These are phyloP conservation scores for Zaprionus tsacasi DNA, from an alignment of 1,140 invertebrate species.

Conservation along the genomic window DNA sequence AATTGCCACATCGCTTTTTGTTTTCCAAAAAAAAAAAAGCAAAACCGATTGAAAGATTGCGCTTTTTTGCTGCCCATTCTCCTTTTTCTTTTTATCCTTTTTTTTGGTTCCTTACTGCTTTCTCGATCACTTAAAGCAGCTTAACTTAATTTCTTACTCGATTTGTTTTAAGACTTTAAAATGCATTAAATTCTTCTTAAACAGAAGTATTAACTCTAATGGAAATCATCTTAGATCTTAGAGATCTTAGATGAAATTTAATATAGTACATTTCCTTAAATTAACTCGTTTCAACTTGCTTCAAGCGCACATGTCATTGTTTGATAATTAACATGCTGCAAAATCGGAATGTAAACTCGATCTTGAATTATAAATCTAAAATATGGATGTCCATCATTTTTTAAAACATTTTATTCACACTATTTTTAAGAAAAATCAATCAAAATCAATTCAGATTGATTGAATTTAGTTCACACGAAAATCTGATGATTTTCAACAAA, in stretches of 20 bases:
- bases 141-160: not conserved
- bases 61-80: not conserved
- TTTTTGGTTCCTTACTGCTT: not conserved
- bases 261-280: too few species aligned
- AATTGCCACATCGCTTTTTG: not conserved
- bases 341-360: slow-evolving; percentile 3
- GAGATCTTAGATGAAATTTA: too few species aligned
- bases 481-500: too few species aligned
- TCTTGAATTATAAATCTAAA: slow-evolving; percentile 15
- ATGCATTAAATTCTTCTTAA: too few species aligned
- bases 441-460: too few species aligned
- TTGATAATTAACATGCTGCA: not conserved
- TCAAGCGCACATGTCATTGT: not conserved
- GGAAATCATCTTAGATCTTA: too few species aligned
- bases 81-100: not conserved
- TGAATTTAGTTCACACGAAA: too few species aligned
- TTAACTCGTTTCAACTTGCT: not conserved
- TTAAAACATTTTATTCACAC: too few species aligned
- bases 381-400: too few species aligned
- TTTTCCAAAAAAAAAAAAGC: not conserved
- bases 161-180: too few species aligned
- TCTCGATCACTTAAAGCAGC: not conserved
- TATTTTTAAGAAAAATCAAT: too few species aligned
- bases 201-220: too few species aligned
- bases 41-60: not conserved